Evolutionary conservation across 2,888 invertebrate genomes (phyloP).

Genomic region (Ectemnius cavifrons): DNA sequence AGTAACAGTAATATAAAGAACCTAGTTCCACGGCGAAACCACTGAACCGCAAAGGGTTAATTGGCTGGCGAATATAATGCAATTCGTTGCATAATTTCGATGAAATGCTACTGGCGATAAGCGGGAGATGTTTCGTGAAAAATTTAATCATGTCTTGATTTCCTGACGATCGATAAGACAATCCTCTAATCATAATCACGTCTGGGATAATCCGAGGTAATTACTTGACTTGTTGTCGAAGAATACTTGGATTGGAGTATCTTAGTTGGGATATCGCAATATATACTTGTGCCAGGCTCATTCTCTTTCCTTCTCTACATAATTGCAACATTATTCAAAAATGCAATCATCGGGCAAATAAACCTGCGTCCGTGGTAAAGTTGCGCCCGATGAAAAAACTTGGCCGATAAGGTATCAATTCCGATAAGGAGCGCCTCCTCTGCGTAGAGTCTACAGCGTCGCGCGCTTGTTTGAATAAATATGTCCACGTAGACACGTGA

Average conservation of each 20-base stretch:
- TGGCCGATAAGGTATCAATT: slow-evolving; percentile 55
- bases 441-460: slow-evolving; percentile 23
- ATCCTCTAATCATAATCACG: slow-evolving; percentile 29
- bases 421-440: slow-evolving; percentile 51
- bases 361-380: slow-evolving; percentile 19
- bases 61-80: background rate
- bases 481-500: slow-evolving; percentile 61
- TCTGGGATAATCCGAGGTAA: slow-evolving; percentile 45
- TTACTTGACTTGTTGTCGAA: slow-evolving; percentile 22
- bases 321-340: slow-evolving; percentile 55
- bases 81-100: slow-evolving; percentile 26
- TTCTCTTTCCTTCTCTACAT: slow-evolving; percentile 34
- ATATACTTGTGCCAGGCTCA: background rate
- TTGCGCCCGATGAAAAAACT: slow-evolving; percentile 32
- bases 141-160: slow-evolving; percentile 36
- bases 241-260: slow-evolving; percentile 17
- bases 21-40: too few species aligned
- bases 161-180: slow-evolving; percentile 41
- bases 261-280: slow-evolving; percentile 17
- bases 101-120: slow-evolving; percentile 33
- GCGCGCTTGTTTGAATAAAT: slow-evolving; percentile 61
- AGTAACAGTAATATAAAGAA: too few species aligned
- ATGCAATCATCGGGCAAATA: slow-evolving; percentile 40
- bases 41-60: too few species aligned
- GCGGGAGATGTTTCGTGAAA: slow-evolving; percentile 12